phyloP scores from a whole-genome alignment of 2,797 vertebrate species.

The Characodon lateralis region DNA sequence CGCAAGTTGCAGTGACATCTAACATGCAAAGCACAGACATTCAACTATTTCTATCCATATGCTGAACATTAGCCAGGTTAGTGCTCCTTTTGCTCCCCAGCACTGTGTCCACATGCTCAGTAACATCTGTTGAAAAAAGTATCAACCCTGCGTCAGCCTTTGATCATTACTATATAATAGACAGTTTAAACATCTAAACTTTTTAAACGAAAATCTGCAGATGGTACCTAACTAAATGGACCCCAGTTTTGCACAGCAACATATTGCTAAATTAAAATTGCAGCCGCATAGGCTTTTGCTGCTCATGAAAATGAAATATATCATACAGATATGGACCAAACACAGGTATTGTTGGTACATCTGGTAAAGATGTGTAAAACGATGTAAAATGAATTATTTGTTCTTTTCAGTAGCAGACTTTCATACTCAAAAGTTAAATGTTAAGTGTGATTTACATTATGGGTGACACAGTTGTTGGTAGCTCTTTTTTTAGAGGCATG shows the following conservation, averaged over 20 bases:
- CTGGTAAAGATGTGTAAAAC: neutral
- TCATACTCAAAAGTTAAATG: neutral
- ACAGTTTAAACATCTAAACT: neutral
- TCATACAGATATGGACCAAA: neutral
- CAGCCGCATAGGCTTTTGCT: neutral
- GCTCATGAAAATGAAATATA: neutral
- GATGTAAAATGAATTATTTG: neutral
- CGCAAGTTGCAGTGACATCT: constrained; percentile 44
- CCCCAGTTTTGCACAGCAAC: too few relatives aligned
- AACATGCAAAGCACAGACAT: constrained; percentile 31
- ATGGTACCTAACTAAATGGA: neutral
- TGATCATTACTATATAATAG: neutral
- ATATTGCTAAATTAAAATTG: too few relatives aligned
- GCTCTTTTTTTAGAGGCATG: neutral
- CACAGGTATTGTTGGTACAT: neutral
- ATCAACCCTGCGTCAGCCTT: neutral
- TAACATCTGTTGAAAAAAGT: neutral
- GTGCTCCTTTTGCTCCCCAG: constrained; percentile 10
- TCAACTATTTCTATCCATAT: constrained; percentile 35
- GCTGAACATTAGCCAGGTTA: constrained; percentile 6
- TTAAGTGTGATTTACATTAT: neutral
- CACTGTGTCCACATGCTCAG: neutral
- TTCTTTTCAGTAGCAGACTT: neutral
- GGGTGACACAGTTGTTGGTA: neutral
- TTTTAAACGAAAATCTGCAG: neutral